Base-by-base conservation (phyloP, 2,113 vertebrate genomes). In the Prinia subflava region DNA sequence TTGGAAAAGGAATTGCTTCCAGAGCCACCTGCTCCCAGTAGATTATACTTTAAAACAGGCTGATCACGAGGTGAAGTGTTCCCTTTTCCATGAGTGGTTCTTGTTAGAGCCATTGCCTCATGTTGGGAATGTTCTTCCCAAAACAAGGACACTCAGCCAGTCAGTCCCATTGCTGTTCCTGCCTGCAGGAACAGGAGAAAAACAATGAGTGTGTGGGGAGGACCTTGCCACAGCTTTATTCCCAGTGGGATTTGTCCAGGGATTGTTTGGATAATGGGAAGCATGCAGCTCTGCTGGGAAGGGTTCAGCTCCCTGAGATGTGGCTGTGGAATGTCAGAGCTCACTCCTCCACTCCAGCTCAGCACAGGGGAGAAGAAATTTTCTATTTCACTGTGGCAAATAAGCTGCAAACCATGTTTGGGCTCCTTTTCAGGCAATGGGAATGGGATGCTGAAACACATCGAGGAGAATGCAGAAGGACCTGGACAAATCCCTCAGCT, bases 371-470 rank as follows among this genome's bases (percentile, higher is more conserved):
- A 90, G 49, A 39, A 53, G 15, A 44, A 50, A 62, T 62, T 92
- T 73, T 35, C 18, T 55, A 0, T 76, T 80, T 46, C 11, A 6
- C 27, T 64, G 13, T 15, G 35, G 56, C 20, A 16, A 2, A 47
- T 13, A 2, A 85, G 53, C 42, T 59, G 35, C 75, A 83, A 67
- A 65, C 15, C 50, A 6, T 27, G 5, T 50, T 7, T 69, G 80
- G 69, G 73, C 37, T 94, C 93, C 57, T 77, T 70, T 94, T 71
- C 96, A 98, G 98, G 98, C 78, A 98, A 99, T 47, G 98, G 98
- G 19, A 98, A 99, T 22, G 98, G 98, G 16, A 97, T 98, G 78
- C 96, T 95, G 62, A 98, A 98, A 83, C 94, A 98, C 86, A 98
- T 98, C 2, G 99, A 98, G 86, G 98, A 98, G 92, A 98, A 95